A percentile compares a stretch with the other conserved stretches of the same genome.
These are phyloP conservation scores for Heterodera carotae DNA, from an alignment of 1,140 invertebrate genomes.

Conservation along the genomic window DNA sequence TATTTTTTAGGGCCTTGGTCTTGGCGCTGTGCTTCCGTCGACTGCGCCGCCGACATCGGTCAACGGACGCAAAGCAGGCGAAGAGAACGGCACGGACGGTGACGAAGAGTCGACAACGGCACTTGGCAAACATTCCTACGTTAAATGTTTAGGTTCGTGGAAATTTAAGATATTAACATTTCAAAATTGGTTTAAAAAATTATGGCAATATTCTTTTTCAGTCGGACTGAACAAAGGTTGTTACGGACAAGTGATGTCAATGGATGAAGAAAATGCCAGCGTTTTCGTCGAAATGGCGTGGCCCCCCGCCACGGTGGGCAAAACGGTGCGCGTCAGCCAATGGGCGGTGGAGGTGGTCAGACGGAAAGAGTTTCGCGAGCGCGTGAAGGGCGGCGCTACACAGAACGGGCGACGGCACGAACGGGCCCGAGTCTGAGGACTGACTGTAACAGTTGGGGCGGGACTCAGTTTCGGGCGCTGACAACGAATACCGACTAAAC, in stretches of 20 bases:
- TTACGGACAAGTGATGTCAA: constrained; percentile 35
- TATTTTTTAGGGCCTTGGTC: constrained; percentile 29
- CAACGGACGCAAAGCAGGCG: neutral
- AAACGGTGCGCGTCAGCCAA: constrained; percentile 32
- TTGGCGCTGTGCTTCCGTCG: constrained; percentile 32
- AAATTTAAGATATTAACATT: neutral
- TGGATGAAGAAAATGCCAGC: constrained; percentile 37
- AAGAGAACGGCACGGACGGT: neutral
- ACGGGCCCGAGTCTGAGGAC: neutral
- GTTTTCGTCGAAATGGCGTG: constrained; percentile 29
- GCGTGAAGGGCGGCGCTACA: neutral
- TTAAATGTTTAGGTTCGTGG: constrained; percentile 15
- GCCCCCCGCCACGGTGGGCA: constrained; percentile 2
- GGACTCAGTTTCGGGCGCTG: too few relatives aligned
- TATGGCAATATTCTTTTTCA: too few relatives aligned
- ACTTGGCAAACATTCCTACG: constrained; percentile 26
- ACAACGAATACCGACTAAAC: too few relatives aligned
- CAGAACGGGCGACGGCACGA: neutral
- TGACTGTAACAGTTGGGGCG: too few relatives aligned
- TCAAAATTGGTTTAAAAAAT: too few relatives aligned
- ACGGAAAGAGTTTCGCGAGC: neutral
- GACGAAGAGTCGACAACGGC: constrained; percentile 12
- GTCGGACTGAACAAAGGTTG: constrained; percentile 27
- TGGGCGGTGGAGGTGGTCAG: constrained; percentile 30
- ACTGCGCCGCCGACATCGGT: neutral